Evolutionary conservation across 2,888 invertebrate species (phyloP).

Genomic region (Aromia moschata): DNA sequence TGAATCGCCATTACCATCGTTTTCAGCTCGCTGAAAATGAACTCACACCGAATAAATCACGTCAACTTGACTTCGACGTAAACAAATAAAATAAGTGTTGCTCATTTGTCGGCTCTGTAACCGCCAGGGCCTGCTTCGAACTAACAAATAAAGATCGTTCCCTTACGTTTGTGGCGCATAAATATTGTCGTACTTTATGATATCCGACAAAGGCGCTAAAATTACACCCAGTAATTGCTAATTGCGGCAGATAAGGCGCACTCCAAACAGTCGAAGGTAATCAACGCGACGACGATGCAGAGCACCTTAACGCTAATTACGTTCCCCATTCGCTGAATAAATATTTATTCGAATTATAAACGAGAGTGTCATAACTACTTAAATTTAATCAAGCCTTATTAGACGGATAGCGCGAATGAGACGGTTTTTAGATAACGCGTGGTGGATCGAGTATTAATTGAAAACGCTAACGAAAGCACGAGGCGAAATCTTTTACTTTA

Average conservation of each 20-base stretch:
- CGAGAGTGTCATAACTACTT: conserved; percentile 10
- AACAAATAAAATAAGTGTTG: not conserved
- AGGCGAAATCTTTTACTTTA: not conserved
- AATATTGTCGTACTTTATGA: not conserved
- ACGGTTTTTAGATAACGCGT: conserved; percentile 4
- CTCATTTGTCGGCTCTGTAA: not conserved
- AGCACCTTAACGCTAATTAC: conserved; percentile 5
- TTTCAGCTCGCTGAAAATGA: too few relatives aligned
- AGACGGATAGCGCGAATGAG: conserved; percentile 5
- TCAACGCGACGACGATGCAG: not conserved
- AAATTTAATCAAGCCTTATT: conserved; percentile 12
- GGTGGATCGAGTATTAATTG: not conserved
- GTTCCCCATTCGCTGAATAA: conserved; percentile 3
- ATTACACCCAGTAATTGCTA: conserved; percentile 2
- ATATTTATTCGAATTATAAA: conserved; percentile 16
- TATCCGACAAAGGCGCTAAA: conserved; percentile 9
- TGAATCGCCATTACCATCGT: too few relatives aligned
- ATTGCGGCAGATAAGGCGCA: conserved; percentile 4
- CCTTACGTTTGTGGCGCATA: not conserved
- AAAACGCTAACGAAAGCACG: not conserved
- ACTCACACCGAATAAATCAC: too few relatives aligned
- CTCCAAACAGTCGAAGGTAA: conserved; percentile 13
- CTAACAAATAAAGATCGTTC: not conserved
- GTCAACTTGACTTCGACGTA: too few relatives aligned
- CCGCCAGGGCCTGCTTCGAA: not conserved